phyloP scores from a whole-genome alignment of 2,113 vertebrate genomes.

The Dunckerocampus dactyliophorus region DNA sequence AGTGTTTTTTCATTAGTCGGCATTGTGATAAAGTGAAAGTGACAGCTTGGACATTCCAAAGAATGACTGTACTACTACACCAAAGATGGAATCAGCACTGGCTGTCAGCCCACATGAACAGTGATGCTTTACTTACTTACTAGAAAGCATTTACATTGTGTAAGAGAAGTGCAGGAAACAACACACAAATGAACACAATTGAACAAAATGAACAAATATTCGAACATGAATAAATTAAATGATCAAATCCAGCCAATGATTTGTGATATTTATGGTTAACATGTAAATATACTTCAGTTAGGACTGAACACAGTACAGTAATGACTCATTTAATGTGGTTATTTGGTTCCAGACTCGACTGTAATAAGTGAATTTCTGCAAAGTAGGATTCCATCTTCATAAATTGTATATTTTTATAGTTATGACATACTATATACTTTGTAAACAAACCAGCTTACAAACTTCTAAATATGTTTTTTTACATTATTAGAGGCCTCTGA shows the following conservation, averaged over 20 bases:
- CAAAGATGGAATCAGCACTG: slow-evolving; percentile 4
- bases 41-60: slow-evolving; percentile 8
- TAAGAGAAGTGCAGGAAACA: background rate
- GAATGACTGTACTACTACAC: slow-evolving; percentile 4
- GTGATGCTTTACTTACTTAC: background rate
- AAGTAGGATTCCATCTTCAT: no score
- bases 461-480: no score
- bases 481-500: no score
- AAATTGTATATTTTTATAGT: no score
- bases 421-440: no score
- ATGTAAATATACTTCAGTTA: background rate
- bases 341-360: no score
- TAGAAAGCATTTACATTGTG: slow-evolving; percentile 1
- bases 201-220: background rate
- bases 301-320: background rate
- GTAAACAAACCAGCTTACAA: no score
- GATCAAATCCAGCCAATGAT: background rate
- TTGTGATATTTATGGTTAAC: background rate
- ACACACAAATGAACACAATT: background rate
- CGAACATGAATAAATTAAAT: background rate
- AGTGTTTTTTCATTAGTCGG: background rate
- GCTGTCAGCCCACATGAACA: slow-evolving; percentile 1
- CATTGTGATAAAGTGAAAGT: slow-evolving; percentile 1
- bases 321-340: no score
- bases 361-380: no score